Conservation (phyloP, 2,888 invertebrate genomes). For the Parascotia fuliginaria region DNA sequence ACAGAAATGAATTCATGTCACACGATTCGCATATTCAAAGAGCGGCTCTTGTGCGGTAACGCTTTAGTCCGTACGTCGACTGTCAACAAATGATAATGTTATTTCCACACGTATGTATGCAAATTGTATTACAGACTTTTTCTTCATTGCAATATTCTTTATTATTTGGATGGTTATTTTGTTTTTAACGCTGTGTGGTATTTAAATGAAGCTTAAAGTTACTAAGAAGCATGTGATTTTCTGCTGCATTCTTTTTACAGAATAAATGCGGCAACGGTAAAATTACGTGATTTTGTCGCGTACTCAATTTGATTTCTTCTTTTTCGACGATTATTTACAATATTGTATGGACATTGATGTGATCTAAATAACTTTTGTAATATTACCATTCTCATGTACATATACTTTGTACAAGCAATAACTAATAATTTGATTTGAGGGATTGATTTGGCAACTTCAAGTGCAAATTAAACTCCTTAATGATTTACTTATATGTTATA, state of each 20-base stretch:
- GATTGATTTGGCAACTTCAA: no score
- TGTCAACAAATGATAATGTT: conserved; percentile 33
- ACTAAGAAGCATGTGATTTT: background rate
- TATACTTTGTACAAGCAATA: no score
- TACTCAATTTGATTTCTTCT: no score
- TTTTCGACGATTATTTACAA: no score
- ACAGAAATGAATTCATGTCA: conserved; percentile 27
- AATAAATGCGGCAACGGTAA: background rate
- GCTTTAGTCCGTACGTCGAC: conserved; percentile 16
- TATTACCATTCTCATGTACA: no score
- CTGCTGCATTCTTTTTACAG: background rate
- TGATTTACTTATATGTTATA: no score
- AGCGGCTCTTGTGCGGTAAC: conserved; percentile 26
- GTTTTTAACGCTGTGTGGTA: background rate
- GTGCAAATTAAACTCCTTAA: no score
- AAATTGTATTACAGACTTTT: conserved; percentile 35
- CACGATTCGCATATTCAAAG: conserved; percentile 33
- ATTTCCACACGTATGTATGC: conserved; percentile 16
- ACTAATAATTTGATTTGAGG: no score
- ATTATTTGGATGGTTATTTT: conserved; percentile 13
- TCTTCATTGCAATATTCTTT: conserved; percentile 24
- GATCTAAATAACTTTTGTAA: no score
- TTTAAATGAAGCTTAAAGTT: conserved; percentile 10
- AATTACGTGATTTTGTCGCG: no score
- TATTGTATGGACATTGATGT: no score